Evolutionary conservation across 1,140 invertebrate genomes (phyloP).

Genomic region (Aphidius ervi): DNA sequence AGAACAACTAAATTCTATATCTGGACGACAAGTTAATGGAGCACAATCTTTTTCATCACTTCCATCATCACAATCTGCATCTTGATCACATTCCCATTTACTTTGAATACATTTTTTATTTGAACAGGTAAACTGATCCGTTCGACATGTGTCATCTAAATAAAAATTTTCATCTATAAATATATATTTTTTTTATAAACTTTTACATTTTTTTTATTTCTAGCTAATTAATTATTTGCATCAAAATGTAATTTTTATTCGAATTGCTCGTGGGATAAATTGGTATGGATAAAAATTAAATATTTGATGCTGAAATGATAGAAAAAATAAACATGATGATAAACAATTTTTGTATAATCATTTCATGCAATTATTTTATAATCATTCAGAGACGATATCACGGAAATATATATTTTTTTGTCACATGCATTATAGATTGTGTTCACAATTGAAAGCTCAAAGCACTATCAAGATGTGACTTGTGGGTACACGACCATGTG

Average conservation of each 20-base stretch:
- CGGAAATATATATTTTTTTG: too few relatives aligned
- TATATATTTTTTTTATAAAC: constrained; percentile 1
- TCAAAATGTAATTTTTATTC: neutral
- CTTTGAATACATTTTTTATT: constrained; percentile 85
- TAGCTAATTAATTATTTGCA: neutral
- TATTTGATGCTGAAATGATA: neutral
- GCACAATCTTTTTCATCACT: constrained; percentile 78
- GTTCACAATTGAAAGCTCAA: too few relatives aligned
- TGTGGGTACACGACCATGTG: too few relatives aligned
- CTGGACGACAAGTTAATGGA: constrained; percentile 61
- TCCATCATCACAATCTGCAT: constrained; percentile 80
- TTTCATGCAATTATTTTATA: neutral
- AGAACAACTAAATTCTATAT: constrained; percentile 68
- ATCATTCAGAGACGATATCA: too few relatives aligned
- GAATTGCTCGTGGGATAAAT: too few relatives aligned
- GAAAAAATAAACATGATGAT: neutral
- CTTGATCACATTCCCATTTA: constrained; percentile 82
- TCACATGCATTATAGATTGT: too few relatives aligned
- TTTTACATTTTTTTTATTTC: too few relatives aligned
- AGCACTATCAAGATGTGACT: too few relatives aligned
- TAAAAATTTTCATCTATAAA: neutral
- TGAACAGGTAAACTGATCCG: constrained; percentile 84
- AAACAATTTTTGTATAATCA: neutral
- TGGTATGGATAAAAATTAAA: neutral
- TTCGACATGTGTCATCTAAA: constrained; percentile 78